Conservation (phyloP, 2,888 invertebrate genomes). For the Drosophila yooni region DNA sequence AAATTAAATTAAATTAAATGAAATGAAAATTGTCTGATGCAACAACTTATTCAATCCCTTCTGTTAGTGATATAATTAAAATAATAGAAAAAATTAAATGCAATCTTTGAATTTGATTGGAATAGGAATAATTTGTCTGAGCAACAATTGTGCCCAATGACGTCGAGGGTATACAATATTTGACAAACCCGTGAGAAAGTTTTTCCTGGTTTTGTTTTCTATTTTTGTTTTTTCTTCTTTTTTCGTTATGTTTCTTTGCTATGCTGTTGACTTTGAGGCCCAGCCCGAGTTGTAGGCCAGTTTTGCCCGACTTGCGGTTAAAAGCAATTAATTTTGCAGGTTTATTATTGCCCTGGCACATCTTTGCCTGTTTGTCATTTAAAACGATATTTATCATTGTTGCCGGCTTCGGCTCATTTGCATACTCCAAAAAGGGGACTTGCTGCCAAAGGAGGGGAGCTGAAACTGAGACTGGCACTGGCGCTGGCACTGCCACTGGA, state of each 20-base stretch:
- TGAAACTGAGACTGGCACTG: constrained; percentile 1
- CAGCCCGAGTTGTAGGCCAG: constrained; percentile 9
- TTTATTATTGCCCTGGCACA: constrained; percentile 66
- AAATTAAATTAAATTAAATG: background rate
- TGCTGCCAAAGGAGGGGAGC: background rate
- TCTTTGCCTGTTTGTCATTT: constrained; percentile 68
- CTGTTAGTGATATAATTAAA: no score
- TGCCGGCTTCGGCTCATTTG: constrained; percentile 58
- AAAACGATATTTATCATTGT: constrained; percentile 74
- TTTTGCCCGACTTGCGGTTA: constrained; percentile 54
- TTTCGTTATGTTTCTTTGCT: background rate
- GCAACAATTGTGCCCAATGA: background rate
- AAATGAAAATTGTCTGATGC: background rate
- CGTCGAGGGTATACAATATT: background rate
- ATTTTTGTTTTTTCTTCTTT: background rate
- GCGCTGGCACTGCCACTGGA: constrained; percentile 1
- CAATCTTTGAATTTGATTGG: background rate
- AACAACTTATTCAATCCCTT: no score
- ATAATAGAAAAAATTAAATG: no score
- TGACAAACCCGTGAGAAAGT: background rate
- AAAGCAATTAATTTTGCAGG: constrained; percentile 68
- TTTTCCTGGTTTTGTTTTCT: background rate
- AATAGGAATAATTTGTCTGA: background rate
- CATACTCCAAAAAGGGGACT: constrained; percentile 38
- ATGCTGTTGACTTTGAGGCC: constrained; percentile 7